phyloP scores from a whole-genome alignment of 2,888 invertebrate species.

The Candidula unifasciata region DNA sequence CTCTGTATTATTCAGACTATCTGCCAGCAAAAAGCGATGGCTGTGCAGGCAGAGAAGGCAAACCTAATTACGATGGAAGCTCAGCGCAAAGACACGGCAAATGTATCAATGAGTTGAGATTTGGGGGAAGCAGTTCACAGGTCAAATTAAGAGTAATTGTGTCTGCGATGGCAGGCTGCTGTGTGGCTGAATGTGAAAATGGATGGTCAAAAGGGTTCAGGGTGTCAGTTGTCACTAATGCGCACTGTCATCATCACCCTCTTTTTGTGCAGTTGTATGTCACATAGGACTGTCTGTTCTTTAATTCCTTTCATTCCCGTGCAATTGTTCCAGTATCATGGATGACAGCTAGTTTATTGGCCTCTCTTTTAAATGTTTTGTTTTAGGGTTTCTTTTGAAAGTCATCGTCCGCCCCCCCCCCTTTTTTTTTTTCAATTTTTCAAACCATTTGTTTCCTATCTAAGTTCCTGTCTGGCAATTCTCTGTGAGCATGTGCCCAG shows the following conservation, averaged over 20 bases:
- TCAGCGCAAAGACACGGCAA: background rate
- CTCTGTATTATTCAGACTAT: conserved; percentile 24
- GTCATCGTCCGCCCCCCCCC: too few relatives aligned
- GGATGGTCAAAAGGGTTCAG: background rate
- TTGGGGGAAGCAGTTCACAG: background rate
- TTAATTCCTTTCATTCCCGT: too few relatives aligned
- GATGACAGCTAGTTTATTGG: too few relatives aligned
- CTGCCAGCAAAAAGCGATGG: background rate
- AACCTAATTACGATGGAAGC: background rate
- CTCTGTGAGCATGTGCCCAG: too few relatives aligned
- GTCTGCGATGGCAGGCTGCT: background rate
- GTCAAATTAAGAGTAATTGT: background rate
- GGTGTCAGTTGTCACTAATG: background rate
- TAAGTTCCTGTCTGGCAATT: too few relatives aligned
- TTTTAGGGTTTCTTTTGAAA: too few relatives aligned
- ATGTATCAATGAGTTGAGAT: conserved; percentile 8
- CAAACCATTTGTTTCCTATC: too few relatives aligned
- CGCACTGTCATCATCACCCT: background rate
- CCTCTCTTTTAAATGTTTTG: too few relatives aligned
- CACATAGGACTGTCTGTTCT: background rate
- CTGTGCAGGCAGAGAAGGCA: background rate
- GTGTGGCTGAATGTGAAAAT: background rate
- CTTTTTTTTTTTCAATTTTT: too few relatives aligned
- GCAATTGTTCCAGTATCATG: too few relatives aligned
- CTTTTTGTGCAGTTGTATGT: background rate